Base-by-base conservation (phyloP, 1,140 invertebrate genomes). In the Drosophila lowei region DNA sequence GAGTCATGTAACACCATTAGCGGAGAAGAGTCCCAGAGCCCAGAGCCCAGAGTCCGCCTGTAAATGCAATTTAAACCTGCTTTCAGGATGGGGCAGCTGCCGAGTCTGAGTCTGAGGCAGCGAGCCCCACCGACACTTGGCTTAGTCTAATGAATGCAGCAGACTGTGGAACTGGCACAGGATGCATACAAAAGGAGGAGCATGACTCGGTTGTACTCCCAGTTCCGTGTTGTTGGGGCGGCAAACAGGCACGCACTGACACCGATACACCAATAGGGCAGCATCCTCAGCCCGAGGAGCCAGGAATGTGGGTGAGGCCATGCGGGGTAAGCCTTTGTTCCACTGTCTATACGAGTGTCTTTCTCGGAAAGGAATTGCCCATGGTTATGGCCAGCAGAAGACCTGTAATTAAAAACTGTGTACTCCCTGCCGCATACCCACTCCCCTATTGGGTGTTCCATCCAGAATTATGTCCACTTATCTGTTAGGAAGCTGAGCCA, bases 131-230 rank as follows among this genome's bases (percentile, higher is more conserved):
- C 7, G 30, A 8, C 30, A 88, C 83, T 78, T 86, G 81, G 83
- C 83, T 77, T 65, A 66, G 74, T 78, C 70, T 81, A 83, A 88
- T 88, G 81, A 86, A 86, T 83, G 84, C 83, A 88, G 74, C 67
- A 88, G 83, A 83, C 83, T 88, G 78, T 88, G 83, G 53, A 83
- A 83, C 70, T 83, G 71, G 83, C 72, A 80, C 74, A 86, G 78
- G 55, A 68, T 62, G 77, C 78, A 70, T 41, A 86, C 78, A 86
- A 86, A 86, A 78, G 78, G 58, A 46, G 28, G 49, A 42, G 59
- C 44, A 61, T 44, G 53, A 46, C 47, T 43, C 46, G 30, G 49
- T 4, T 28, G 16, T 8, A 9, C 49, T 11, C 49, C 15, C 15
- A 23, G 66, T 21, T 41, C 62, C 18, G 41, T 49, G 41, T 49